These are phyloP conservation scores for Drosophila carrolli DNA, from an alignment of 1,140 invertebrate genomes.

Conservation along the genomic window DNA sequence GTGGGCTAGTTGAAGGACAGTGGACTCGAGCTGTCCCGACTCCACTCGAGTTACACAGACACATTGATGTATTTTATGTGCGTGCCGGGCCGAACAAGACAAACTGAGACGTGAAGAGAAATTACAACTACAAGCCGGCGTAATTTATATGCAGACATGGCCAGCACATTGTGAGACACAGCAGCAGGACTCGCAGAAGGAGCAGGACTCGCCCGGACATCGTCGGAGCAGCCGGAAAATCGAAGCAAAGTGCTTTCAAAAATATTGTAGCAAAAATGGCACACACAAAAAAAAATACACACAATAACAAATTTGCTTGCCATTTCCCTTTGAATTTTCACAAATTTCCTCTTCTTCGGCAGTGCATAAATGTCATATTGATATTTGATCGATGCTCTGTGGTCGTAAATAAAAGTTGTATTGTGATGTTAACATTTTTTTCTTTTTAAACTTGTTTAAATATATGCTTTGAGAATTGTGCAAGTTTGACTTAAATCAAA, in stretches of 20 bases:
- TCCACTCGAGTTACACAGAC: slow-evolving; percentile 50
- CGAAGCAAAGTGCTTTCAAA: slow-evolving; percentile 44
- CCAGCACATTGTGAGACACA: slow-evolving; percentile 69
- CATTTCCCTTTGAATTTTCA: slow-evolving; percentile 5
- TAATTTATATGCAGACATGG: slow-evolving; percentile 81
- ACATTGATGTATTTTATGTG: slow-evolving; percentile 76
- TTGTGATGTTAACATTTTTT: slow-evolving; percentile 3
- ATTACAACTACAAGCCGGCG: slow-evolving; percentile 74
- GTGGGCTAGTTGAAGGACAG: slow-evolving; percentile 21
- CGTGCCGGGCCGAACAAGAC: slow-evolving; percentile 57
- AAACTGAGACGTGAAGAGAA: slow-evolving; percentile 73
- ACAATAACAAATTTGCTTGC: slow-evolving; percentile 4
- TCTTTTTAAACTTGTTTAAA: neutral
- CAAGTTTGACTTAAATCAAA: neutral
- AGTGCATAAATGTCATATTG: slow-evolving; percentile 8
- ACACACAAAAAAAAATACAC: slow-evolving; percentile 14
- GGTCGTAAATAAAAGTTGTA: neutral
- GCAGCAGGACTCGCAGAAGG: slow-evolving; percentile 17
- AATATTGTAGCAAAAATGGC: slow-evolving; percentile 35
- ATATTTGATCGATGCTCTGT: slow-evolving; percentile 1
- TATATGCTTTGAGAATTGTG: neutral
- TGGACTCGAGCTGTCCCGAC: slow-evolving; percentile 53
- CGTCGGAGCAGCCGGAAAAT: slow-evolving; percentile 46
- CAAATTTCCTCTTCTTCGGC: slow-evolving; percentile 1
- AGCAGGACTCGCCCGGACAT: slow-evolving; percentile 4